Conservation (phyloP, 2,888 invertebrate genomes). For the Drosophila birchii region DNA sequence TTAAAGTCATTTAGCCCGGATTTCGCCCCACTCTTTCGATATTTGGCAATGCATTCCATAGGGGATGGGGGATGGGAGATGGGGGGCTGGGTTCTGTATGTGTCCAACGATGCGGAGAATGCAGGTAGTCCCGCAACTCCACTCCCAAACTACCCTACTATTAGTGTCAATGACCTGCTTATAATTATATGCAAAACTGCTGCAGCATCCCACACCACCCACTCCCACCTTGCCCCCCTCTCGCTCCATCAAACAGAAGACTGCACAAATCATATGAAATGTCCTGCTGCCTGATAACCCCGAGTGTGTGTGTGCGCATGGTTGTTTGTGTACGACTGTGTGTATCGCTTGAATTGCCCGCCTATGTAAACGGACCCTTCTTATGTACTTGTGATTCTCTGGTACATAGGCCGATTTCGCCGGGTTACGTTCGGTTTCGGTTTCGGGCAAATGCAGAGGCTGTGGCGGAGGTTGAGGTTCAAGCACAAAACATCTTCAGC, state of each 20-base stretch:
- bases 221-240: conserved; percentile 11
- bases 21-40: conserved; percentile 8
- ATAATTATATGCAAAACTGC: conserved; percentile 76
- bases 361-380: conserved; percentile 35
- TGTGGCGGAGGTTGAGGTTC: not conserved
- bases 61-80: not conserved
- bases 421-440: conserved; percentile 4
- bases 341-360: conserved; percentile 36
- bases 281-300: conserved; percentile 66
- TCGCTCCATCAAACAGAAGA: conserved; percentile 21
- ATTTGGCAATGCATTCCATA: not conserved
- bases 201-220: conserved; percentile 42
- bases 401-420: conserved; percentile 21
- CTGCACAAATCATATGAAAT: conserved; percentile 62
- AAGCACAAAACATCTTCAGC: conserved; percentile 12
- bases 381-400: conserved; percentile 7
- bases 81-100: not conserved
- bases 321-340: conserved; percentile 41
- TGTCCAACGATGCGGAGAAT: conserved; percentile 34
- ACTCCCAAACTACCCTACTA: conserved; percentile 42
- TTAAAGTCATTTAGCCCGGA: conserved; percentile 3
- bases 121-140: conserved; percentile 31
- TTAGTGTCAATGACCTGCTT: conserved; percentile 75
- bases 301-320: conserved; percentile 44
- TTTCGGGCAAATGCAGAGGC: not conserved